These are phyloP conservation scores for Sebastes kiyomatsui DNA, from an alignment of 2,797 vertebrate genomes.

Conservation along the genomic window DNA sequence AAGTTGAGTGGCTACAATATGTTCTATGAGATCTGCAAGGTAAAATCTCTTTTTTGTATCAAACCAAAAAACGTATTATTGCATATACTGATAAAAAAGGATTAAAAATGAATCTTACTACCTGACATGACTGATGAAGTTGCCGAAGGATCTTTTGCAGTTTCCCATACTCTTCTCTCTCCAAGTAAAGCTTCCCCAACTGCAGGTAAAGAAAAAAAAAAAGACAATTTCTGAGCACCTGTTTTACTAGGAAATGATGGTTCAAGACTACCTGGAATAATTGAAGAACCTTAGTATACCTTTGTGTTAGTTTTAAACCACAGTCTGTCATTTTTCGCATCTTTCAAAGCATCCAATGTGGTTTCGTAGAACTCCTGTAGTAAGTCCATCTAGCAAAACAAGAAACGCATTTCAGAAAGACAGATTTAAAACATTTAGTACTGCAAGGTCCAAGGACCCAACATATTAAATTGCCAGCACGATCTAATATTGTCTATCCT, in stretches of 20 bases:
- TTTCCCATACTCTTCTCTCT: slow-evolving; percentile 98
- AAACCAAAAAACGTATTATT: not conserved
- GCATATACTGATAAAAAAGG: not conserved
- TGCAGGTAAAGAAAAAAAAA: slow-evolving; percentile 61
- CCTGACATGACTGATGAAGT: slow-evolving; percentile 99
- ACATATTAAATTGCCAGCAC: not conserved
- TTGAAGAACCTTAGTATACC: slow-evolving; percentile 80
- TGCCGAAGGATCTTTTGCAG: slow-evolving; percentile 98
- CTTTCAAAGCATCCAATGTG: slow-evolving; percentile 96
- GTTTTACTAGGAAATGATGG: not conserved
- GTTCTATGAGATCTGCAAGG: not conserved
- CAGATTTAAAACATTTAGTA: not conserved
- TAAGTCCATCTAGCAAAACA: slow-evolving; percentile 92
- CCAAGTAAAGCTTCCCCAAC: slow-evolving; percentile 98
- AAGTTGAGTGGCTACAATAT: not conserved
- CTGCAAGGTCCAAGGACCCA: not conserved
- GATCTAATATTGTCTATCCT: not conserved
- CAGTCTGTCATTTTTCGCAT: slow-evolving; percentile 97
- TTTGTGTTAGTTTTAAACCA: slow-evolving; percentile 99
- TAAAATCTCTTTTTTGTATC: not conserved
- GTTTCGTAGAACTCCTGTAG: slow-evolving; percentile 99
- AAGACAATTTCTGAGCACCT: not conserved
- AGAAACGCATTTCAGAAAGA: not conserved
- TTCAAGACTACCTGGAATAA: not conserved
- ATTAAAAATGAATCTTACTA: slow-evolving; percentile 60